Conservation (phyloP, 2,113 vertebrate species). For the Paradisaea rubra region DNA sequence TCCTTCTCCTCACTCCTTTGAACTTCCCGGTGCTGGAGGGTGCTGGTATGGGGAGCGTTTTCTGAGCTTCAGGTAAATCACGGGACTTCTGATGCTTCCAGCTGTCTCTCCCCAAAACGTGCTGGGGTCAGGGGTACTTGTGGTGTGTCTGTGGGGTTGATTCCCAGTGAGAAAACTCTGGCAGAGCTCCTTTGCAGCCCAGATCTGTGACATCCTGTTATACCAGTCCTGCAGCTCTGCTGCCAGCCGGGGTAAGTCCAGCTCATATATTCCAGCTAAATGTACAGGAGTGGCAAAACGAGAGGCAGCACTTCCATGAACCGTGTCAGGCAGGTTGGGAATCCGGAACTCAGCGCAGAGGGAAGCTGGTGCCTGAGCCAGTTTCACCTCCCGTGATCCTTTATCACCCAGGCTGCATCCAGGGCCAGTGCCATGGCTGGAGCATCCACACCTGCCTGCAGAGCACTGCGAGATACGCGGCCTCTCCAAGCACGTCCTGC, state of each 20-base stretch:
- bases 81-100: not conserved
- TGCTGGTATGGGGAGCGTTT: not conserved
- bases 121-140: not conserved
- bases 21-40: not conserved
- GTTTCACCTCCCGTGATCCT: not conserved
- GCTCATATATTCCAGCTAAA: not conserved
- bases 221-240: slow-evolving; percentile 54
- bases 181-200: not conserved
- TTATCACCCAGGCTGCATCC: not conserved
- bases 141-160: not conserved
- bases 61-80: not conserved
- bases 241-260: not conserved
- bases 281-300: not conserved
- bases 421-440: not conserved
- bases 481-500: not conserved
- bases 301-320: not conserved
- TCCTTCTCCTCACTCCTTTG: not conserved
- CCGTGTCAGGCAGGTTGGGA: not conserved
- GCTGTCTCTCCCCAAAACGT: accelerated
- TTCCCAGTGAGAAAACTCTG: not conserved
- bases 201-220: slow-evolving; percentile 41
- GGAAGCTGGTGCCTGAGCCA: not conserved
- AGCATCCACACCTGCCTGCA: not conserved
- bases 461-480: not conserved
- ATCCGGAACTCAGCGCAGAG: not conserved